phyloP scores from a whole-genome alignment of 2,888 invertebrate genomes.

The Neoascia interrupta region DNA sequence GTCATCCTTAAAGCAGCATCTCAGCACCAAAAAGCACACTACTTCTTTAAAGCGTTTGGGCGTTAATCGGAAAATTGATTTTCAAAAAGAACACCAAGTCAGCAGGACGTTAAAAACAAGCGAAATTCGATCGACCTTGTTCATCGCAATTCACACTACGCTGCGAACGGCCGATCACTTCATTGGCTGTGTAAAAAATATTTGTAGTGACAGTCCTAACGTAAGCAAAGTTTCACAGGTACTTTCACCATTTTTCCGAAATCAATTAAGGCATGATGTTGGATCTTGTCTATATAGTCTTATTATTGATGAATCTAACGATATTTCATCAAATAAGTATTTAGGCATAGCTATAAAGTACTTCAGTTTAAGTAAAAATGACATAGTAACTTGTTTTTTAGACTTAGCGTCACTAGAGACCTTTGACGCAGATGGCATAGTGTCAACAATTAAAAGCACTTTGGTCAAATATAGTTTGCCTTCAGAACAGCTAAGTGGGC shows the following conservation, averaged over 20 bases:
- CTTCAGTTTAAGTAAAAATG: too few species aligned
- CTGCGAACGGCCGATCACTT: too few species aligned
- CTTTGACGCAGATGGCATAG: too few species aligned
- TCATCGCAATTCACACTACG: too few species aligned
- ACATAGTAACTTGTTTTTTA: too few species aligned
- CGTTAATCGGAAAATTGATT: not conserved
- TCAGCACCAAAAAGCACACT: slow-evolving; percentile 1
- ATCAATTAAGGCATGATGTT: slow-evolving; percentile 5
- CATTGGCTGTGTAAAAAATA: too few species aligned
- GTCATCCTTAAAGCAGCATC: slow-evolving; percentile 2
- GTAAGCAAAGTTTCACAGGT: slow-evolving; percentile 2
- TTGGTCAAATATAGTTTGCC: too few species aligned
- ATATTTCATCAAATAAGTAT: not conserved
- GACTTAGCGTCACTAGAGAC: too few species aligned
- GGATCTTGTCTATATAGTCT: slow-evolving; percentile 6
- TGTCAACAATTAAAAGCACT: too few species aligned
- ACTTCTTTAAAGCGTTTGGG: not conserved
- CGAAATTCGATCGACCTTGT: slow-evolving; percentile 1
- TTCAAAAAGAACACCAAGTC: not conserved
- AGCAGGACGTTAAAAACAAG: not conserved
- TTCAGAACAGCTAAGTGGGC: not conserved
- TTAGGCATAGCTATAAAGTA: too few species aligned
- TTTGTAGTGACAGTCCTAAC: not conserved
- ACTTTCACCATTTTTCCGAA: not conserved
- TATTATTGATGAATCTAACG: slow-evolving; percentile 6